These are phyloP conservation scores for Callipepla californica DNA, from an alignment of 2,113 vertebrate genomes.

Conservation along the genomic window DNA sequence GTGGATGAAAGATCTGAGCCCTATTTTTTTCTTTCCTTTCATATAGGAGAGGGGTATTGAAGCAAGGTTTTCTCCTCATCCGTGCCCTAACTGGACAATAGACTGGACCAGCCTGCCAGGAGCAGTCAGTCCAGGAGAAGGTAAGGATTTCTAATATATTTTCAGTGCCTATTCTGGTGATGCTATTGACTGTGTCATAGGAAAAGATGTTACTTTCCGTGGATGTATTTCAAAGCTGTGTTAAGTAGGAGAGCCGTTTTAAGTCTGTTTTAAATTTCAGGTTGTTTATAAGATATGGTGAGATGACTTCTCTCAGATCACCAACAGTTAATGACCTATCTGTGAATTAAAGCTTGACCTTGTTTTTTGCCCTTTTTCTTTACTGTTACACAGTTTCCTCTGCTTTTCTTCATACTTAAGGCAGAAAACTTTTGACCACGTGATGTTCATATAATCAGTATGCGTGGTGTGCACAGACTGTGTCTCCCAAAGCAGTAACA, in stretches of 20 bases:
- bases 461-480: neutral
- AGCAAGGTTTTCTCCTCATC: conserved; percentile 88
- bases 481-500: neutral
- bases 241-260: neutral
- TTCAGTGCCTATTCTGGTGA: neutral
- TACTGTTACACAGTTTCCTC: neutral
- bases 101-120: conserved; percentile 89
- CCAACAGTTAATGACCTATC: neutral
- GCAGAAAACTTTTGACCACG: neutral
- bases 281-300: neutral
- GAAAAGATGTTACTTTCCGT: neutral
- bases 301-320: neutral
- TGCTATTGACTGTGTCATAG: neutral
- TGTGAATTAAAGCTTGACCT: neutral
- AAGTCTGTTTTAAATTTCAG: neutral
- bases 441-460: neutral
- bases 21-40: neutral
- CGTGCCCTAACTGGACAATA: conserved; percentile 86
- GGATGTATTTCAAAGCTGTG: neutral
- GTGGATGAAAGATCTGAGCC: neutral
- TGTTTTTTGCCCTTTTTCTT: neutral
- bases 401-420: neutral
- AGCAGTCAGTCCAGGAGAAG: conserved; percentile 92
- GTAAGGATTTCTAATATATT: conserved; percentile 66
- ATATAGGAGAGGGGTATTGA: conserved; percentile 89